phyloP scores from a whole-genome alignment of 1,140 invertebrate genomes.

The Adoxophyes honmai region DNA sequence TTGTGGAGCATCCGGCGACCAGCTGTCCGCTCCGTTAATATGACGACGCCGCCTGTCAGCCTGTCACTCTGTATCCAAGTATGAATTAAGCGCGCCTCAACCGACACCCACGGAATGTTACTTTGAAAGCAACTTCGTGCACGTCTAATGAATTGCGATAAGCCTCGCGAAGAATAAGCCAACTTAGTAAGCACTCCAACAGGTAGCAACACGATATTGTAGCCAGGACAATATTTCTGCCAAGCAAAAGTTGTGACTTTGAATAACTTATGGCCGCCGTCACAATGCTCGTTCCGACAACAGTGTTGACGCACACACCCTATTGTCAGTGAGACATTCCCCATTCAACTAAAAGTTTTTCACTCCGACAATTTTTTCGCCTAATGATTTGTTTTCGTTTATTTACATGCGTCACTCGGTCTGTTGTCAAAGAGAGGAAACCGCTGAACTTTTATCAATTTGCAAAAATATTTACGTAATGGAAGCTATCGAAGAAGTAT shows the following conservation, averaged over 20 bases:
- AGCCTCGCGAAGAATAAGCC: neutral
- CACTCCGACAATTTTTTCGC: too few species aligned
- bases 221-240: neutral
- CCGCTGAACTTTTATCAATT: neutral
- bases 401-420: too few species aligned
- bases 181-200: neutral
- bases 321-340: neutral
- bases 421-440: too few species aligned
- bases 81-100: neutral
- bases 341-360: too few species aligned
- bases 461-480: neutral
- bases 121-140: neutral
- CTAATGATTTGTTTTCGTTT: too few species aligned
- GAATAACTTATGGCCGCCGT: neutral
- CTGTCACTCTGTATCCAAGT: neutral
- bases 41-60: slow-evolving; percentile 33
- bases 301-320: neutral
- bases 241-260: neutral
- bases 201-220: neutral
- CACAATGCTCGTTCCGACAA: slow-evolving; percentile 2
- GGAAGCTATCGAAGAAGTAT: slow-evolving; percentile 4
- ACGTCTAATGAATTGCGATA: slow-evolving; percentile 8
- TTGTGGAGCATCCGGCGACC: slow-evolving; percentile 55
- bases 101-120: neutral
- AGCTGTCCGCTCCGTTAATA: slow-evolving; percentile 61